Conservation (phyloP, 2,113 vertebrate species). For the Leucoraja erinaceus region DNA sequence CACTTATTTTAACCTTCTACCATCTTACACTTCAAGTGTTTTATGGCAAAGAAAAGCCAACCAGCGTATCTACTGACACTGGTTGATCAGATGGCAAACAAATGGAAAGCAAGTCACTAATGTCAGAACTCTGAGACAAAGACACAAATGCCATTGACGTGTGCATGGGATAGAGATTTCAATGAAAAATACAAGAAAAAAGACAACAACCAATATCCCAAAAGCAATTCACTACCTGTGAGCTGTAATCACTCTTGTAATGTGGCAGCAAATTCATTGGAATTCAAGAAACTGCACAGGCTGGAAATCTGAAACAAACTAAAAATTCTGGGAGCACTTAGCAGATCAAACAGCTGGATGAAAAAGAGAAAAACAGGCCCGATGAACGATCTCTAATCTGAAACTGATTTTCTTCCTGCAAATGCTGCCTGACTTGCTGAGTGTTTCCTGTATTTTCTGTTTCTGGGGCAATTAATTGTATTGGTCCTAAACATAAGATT, state of each 20-base stretch:
- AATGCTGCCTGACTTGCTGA: too few relatives aligned
- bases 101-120: not conserved
- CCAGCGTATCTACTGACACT: not conserved
- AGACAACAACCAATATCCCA: not conserved
- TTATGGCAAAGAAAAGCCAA: not conserved
- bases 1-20: not conserved
- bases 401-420: too few relatives aligned
- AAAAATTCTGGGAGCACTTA: too few relatives aligned
- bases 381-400: too few relatives aligned
- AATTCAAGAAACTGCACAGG: too few relatives aligned
- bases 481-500: too few relatives aligned
- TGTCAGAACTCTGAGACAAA: not conserved
- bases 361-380: too few relatives aligned
- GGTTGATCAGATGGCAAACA: not conserved
- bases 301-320: too few relatives aligned
- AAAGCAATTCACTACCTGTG: not conserved
- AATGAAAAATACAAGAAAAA: not conserved
- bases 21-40: not conserved
- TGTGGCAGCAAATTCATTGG: not conserved
- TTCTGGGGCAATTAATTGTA: too few relatives aligned
- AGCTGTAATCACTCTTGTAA: not conserved
- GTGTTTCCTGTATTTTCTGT: too few relatives aligned
- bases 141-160: not conserved
- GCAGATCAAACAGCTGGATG: too few relatives aligned
- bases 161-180: not conserved